A percentile compares a stretch with the other conserved stretches of the same genome.
Evolutionary conservation across 1,140 invertebrate genomes (phyloP).

Genomic region (Anastrepha obliqua): DNA sequence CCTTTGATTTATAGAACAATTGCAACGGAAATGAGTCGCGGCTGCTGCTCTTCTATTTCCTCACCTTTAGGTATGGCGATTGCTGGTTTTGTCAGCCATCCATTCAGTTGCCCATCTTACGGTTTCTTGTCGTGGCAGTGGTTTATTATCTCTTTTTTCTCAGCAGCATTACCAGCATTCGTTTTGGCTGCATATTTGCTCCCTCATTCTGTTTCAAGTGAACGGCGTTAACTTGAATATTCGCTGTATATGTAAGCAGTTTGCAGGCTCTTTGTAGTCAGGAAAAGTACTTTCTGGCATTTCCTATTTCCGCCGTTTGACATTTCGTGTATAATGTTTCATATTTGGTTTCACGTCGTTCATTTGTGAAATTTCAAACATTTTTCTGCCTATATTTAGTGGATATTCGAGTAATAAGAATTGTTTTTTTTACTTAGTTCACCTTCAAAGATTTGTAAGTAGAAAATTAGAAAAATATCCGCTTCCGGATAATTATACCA

Average conservation of each 20-base stretch:
- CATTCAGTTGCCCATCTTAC: conserved; percentile 14
- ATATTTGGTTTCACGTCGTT: neutral
- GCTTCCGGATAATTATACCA: too few species aligned
- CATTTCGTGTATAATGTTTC: neutral
- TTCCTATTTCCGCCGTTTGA: neutral
- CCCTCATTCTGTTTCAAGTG: neutral
- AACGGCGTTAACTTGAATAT: neutral
- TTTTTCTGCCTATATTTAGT: neutral
- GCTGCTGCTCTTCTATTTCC: neutral
- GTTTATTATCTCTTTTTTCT: neutral
- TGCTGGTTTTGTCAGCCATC: neutral
- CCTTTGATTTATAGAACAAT: conserved; percentile 6
- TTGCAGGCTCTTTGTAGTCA: neutral
- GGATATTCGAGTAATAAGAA: too few species aligned
- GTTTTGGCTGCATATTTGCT: conserved; percentile 9
- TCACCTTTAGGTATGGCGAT: neutral
- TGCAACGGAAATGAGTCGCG: conserved; percentile 41
- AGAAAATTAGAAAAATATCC: too few species aligned
- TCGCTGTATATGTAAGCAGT: neutral
- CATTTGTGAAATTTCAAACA: neutral
- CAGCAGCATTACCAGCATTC: neutral
- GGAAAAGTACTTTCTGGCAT: neutral
- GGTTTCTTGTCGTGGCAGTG: neutral
- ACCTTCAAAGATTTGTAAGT: too few species aligned
- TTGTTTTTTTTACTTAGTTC: too few species aligned